Evolutionary conservation across 2,797 vertebrate genomes (phyloP).

Genomic region (Clarias platycephalus): DNA sequence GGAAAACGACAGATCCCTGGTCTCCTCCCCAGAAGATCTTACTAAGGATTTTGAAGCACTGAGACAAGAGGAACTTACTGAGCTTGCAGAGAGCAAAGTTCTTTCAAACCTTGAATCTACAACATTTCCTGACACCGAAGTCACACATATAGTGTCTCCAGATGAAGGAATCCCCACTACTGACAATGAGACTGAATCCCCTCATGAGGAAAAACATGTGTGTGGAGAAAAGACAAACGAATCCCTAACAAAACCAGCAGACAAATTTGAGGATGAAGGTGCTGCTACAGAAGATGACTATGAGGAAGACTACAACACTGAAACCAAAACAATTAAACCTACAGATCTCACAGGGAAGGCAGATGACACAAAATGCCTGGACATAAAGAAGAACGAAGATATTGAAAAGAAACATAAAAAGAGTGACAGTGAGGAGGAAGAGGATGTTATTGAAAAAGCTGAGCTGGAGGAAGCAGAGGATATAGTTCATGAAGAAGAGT

Average conservation of each 20-base stretch:
- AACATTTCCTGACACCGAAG: slow-evolving; percentile 60
- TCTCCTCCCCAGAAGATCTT: slow-evolving; percentile 96
- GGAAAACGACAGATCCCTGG: slow-evolving; percentile 77
- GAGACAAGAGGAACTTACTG: slow-evolving; percentile 76
- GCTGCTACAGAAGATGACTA: slow-evolving; percentile 58
- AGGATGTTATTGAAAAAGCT: slow-evolving; percentile 90
- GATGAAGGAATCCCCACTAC: slow-evolving; percentile 67
- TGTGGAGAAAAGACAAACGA: slow-evolving; percentile 56
- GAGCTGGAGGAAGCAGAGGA: slow-evolving; percentile 91
- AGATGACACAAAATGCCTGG: slow-evolving; percentile 65
- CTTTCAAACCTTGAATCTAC: slow-evolving; percentile 49
- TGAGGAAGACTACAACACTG: slow-evolving; percentile 60
- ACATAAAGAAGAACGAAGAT: slow-evolving; percentile 73
- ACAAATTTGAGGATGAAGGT: slow-evolving; percentile 63
- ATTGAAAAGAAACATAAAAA: slow-evolving; percentile 76
- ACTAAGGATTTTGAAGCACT: slow-evolving; percentile 95
- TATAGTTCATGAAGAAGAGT: slow-evolving; percentile 68
- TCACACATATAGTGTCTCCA: slow-evolving; percentile 60
- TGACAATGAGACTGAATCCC: slow-evolving; percentile 62
- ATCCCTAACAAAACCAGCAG: slow-evolving; percentile 54
- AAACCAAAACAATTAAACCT: slow-evolving; percentile 61
- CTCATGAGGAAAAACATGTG: slow-evolving; percentile 62
- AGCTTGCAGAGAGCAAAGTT: slow-evolving; percentile 63
- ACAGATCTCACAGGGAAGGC: slow-evolving; percentile 61
- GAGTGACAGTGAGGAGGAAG: slow-evolving; percentile 81